Evolutionary conservation across 2,888 invertebrate species (phyloP), one percentile per base, ranked within the genome.

Genomic region (Furcula furcula): DNA sequence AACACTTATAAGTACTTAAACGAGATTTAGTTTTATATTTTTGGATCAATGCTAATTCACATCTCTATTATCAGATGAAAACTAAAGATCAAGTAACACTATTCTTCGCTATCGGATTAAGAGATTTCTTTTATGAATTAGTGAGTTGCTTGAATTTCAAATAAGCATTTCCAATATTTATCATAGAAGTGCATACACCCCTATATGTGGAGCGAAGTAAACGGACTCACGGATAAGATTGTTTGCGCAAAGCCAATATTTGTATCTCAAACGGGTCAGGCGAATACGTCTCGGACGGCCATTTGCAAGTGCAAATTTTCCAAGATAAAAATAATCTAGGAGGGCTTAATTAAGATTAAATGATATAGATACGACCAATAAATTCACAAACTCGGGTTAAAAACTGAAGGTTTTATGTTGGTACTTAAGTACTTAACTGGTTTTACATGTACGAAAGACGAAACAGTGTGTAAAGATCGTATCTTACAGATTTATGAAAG

Each of bases 251-350:
- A 72, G 62, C 72, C 62, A 87, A 88, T 86, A 85, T 87, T 88
- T 84, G 80, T 73, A 73, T 66, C 76, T 70, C 74, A 80, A 80
- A 74, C 82, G 55, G 86, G 85, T 82, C 87, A 84, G 74, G 61
- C 76, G 54, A 59, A 69, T 73, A 70, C 69, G 73, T 56, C 62
- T 58, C 44, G 63, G 54, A 58, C 80, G 72, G 75, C 82, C 82
- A 82, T 84, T 84, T 74, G 81, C 77, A 70, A 80, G 66, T 82
- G 84, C 84, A 81, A 85, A 84, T 81, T 84, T 84, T 78, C 76
- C 75, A 59, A 77, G 85, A 86, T 85, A 84, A 85, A 83, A 84
- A 76, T 83, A 76, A 82, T 82, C 82, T 78, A 63, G 48, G 55
- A 63, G 56, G 50, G 68, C 67, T 81, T 79, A 72, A 78, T 76